These are phyloP conservation scores for Dendrolimus kikuchii DNA, from an alignment of 1,140 invertebrate species.

Conservation along the genomic window DNA sequence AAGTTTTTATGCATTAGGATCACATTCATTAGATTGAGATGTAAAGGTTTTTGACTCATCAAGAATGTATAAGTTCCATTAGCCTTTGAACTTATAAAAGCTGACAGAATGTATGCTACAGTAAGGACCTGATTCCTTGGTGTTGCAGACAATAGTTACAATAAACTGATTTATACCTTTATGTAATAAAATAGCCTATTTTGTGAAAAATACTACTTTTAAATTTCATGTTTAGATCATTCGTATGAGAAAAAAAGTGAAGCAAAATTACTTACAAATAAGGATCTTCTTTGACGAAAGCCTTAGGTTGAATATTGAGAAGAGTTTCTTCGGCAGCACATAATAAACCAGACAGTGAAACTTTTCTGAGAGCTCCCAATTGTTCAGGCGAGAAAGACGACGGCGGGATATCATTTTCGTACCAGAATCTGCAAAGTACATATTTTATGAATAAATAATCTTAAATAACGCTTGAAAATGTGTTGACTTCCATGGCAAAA, in stretches of 20 bases:
- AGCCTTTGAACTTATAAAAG: too few species aligned
- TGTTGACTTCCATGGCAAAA: too few species aligned
- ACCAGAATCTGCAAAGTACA: slow-evolving; percentile 84
- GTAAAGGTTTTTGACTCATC: too few species aligned
- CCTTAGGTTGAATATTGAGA: slow-evolving; percentile 82
- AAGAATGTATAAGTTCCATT: too few species aligned
- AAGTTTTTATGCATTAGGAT: neutral
- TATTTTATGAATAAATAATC: slow-evolving; percentile 1
- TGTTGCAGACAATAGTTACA: too few species aligned
- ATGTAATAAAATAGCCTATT: too few species aligned
- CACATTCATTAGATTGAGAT: too few species aligned
- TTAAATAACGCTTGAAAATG: neutral
- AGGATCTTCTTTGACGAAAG: slow-evolving; percentile 90
- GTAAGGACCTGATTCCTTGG: too few species aligned
- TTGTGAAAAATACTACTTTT: too few species aligned
- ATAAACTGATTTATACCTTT: too few species aligned
- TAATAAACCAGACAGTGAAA: slow-evolving; percentile 85
- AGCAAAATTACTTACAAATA: slow-evolving; percentile 78
- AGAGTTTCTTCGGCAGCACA: slow-evolving; percentile 86
- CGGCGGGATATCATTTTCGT: slow-evolving; percentile 94
- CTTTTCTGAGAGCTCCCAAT: slow-evolving; percentile 88
- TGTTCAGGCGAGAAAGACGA: slow-evolving; percentile 88
- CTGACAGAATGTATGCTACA: too few species aligned
- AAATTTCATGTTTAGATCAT: too few species aligned
- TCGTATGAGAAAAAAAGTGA: neutral